Conservation (phyloP, 2,797 vertebrate genomes). For the Balearica regulorum region DNA sequence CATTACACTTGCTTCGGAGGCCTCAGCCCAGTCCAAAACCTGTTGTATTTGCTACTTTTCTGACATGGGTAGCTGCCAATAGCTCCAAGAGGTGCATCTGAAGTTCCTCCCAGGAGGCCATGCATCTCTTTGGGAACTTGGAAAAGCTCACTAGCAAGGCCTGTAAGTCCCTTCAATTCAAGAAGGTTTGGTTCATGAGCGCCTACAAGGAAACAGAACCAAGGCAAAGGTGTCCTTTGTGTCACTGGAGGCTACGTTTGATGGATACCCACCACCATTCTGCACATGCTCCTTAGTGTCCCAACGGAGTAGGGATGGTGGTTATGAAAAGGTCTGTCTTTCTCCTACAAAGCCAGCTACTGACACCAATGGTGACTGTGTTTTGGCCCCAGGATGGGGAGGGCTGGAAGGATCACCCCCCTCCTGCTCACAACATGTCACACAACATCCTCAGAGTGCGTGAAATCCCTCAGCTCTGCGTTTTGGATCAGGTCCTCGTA, state of each 20-base stretch:
- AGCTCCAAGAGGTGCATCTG: background rate
- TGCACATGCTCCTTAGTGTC: background rate
- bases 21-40: background rate
- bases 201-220: background rate
- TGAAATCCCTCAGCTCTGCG: background rate
- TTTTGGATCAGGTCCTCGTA: conserved; percentile 62
- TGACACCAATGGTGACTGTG: too few species aligned
- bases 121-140: background rate
- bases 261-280: background rate
- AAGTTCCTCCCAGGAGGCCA: background rate
- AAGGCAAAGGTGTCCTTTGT: background rate
- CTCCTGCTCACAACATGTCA: background rate
- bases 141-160: background rate
- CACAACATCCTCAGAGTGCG: background rate
- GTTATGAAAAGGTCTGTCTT: background rate
- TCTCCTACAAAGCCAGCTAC: background rate
- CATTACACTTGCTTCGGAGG: background rate
- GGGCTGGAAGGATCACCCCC: background rate
- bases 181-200: background rate
- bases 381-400: background rate
- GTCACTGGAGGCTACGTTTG: accelerated
- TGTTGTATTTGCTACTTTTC: background rate
- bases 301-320: background rate
- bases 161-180: background rate
- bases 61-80: accelerated